Evolutionary conservation across 1,140 invertebrate species (phyloP).

Genomic region (Palaemon carinicauda): DNA sequence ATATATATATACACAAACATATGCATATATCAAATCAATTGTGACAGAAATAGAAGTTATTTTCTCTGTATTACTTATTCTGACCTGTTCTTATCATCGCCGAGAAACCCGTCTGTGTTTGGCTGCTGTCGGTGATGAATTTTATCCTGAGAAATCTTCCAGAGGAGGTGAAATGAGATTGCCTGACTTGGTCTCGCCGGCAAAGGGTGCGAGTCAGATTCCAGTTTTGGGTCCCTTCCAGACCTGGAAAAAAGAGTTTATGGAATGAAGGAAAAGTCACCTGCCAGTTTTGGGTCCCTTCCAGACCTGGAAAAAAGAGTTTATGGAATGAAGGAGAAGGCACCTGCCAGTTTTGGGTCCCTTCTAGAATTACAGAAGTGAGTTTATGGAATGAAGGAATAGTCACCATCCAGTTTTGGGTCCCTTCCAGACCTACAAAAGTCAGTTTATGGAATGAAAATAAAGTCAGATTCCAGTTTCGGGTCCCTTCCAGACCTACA

Average conservation of each 20-base stretch:
- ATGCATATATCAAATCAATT: no score
- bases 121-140: slow-evolving; percentile 23
- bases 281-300: slow-evolving; percentile 38
- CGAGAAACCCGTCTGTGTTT: not conserved
- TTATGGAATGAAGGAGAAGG: no score
- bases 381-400: no score
- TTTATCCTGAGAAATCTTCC: slow-evolving; percentile 19
- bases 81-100: not conserved
- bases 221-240: slow-evolving; percentile 37
- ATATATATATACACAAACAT: no score
- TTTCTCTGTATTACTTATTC: no score
- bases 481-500: no score
- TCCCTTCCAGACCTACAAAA: slow-evolving; percentile 24
- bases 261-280: no score
- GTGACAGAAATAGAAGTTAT: no score
- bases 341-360: slow-evolving; percentile 28
- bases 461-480: no score
- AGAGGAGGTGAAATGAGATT: not conserved
- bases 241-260: slow-evolving; percentile 11
- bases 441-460: no score
- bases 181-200: not conserved
- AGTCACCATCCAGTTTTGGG: slow-evolving; percentile 35
- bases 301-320: slow-evolving; percentile 16
- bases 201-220: slow-evolving; percentile 34
- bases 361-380: slow-evolving; percentile 8